Evolutionary conservation across 1,140 invertebrate species (phyloP).

Genomic region (Dinoponera quadriceps): DNA sequence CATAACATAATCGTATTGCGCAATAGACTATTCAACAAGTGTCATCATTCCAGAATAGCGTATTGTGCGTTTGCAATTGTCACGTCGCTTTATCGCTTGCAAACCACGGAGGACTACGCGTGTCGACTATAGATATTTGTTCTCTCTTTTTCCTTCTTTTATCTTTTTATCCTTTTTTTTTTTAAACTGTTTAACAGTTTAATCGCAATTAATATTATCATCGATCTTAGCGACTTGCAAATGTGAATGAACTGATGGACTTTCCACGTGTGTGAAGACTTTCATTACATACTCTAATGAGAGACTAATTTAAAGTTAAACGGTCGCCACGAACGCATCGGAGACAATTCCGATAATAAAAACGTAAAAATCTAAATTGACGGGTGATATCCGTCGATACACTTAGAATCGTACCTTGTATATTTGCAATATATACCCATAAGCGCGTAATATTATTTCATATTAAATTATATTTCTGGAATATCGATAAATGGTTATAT

Average conservation of each 20-base stretch:
- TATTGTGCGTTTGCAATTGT: slow-evolving; percentile 62
- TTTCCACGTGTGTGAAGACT: slow-evolving; percentile 29
- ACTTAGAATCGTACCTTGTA: slow-evolving; percentile 17
- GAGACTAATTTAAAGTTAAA: slow-evolving; percentile 42
- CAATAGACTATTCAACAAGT: slow-evolving; percentile 72
- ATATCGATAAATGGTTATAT: too few species aligned
- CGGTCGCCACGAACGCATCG: slow-evolving; percentile 21
- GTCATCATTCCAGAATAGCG: slow-evolving; percentile 73
- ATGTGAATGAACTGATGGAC: slow-evolving; percentile 31
- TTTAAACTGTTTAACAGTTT: slow-evolving; percentile 77
- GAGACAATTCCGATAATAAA: slow-evolving; percentile 22
- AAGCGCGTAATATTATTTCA: too few species aligned
- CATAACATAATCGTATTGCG: slow-evolving; percentile 76
- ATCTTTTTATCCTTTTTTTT: slow-evolving; percentile 57
- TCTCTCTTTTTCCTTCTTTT: slow-evolving; percentile 61
- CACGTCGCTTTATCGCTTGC: slow-evolving; percentile 64
- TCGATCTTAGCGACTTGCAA: slow-evolving; percentile 66
- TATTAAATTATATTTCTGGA: too few species aligned
- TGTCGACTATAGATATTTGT: slow-evolving; percentile 48
- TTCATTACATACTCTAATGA: slow-evolving; percentile 45
- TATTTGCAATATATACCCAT: not conserved
- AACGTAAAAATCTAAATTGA: slow-evolving; percentile 34
- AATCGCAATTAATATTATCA: slow-evolving; percentile 67
- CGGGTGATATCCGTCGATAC: not conserved
- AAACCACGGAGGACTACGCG: slow-evolving; percentile 53